phyloP scores from a whole-genome alignment of 2,797 vertebrate genomes.

The Malacoraja senta region DNA sequence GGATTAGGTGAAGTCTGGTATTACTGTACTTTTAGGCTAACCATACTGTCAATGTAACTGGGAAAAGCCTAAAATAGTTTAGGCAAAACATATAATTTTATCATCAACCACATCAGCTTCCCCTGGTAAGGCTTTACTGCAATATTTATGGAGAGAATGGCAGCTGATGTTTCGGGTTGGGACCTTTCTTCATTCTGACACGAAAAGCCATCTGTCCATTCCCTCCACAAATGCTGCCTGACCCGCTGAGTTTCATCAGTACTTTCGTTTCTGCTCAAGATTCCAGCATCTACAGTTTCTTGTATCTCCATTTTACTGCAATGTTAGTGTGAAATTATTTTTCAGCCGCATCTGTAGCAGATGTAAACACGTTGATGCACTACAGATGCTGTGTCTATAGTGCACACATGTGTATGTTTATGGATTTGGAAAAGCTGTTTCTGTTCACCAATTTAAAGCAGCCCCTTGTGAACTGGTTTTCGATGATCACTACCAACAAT shows the following conservation, averaged over 20 bases:
- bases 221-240: too few species aligned
- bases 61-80: background rate
- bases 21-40: background rate
- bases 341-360: conserved; percentile 25
- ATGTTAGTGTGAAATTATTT: conserved; percentile 32
- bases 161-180: too few species aligned
- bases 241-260: too few species aligned
- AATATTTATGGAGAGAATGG: background rate
- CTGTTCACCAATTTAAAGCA: conserved; percentile 29
- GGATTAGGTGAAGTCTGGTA: background rate
- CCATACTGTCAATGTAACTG: background rate
- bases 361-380: conserved; percentile 35
- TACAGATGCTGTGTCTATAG: conserved; percentile 37
- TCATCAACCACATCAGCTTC: background rate
- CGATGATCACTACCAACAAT: conserved; percentile 28
- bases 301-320: background rate
- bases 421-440: conserved; percentile 16
- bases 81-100: conserved; percentile 9
- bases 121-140: conserved; percentile 15
- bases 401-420: conserved; percentile 38
- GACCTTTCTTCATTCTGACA: too few species aligned
- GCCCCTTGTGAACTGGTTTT: conserved; percentile 30
- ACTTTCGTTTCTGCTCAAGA: too few species aligned
- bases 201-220: too few species aligned
- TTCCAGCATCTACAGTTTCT: too few species aligned